Percentiles rank a stretch among this genome's conserved stretches.
These are phyloP conservation scores for Nothoprocta perdicaria DNA, from an alignment of 2,113 vertebrate genomes.

Conservation along the genomic window DNA sequence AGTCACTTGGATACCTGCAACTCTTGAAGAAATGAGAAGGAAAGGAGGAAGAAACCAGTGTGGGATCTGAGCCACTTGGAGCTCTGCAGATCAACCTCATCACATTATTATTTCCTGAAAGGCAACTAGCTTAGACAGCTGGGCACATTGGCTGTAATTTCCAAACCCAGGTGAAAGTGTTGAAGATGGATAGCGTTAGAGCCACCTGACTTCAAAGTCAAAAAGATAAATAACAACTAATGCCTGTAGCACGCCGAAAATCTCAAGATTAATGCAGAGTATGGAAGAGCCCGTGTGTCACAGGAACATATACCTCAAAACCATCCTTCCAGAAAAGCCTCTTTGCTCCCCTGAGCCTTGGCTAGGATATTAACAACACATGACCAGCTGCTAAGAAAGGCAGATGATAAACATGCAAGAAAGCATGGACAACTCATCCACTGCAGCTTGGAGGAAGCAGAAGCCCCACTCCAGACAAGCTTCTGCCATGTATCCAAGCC, in stretches of 20 bases:
- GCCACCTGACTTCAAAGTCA: neutral
- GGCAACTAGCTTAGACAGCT: neutral
- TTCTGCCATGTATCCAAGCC: neutral
- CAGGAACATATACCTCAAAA: neutral
- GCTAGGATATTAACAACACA: neutral
- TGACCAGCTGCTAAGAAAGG: neutral
- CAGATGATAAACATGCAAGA: neutral
- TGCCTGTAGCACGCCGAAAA: neutral
- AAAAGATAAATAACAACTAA: neutral
- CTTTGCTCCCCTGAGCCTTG: neutral
- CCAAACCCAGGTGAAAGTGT: neutral
- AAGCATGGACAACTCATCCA: neutral
- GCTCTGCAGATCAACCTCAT: neutral
- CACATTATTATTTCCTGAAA: neutral
- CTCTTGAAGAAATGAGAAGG: neutral
- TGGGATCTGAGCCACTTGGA: conserved; percentile 14
- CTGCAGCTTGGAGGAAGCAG: neutral
- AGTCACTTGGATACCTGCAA: neutral
- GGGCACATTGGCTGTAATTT: neutral
- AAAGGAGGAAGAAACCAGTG: neutral
- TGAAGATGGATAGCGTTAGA: neutral
- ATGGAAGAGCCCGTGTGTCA: neutral
- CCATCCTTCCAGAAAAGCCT: neutral
- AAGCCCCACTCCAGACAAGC: neutral
- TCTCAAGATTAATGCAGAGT: neutral